phyloP scores from a whole-genome alignment of 2,888 invertebrate genomes.

The Danaus chrysippus region DNA sequence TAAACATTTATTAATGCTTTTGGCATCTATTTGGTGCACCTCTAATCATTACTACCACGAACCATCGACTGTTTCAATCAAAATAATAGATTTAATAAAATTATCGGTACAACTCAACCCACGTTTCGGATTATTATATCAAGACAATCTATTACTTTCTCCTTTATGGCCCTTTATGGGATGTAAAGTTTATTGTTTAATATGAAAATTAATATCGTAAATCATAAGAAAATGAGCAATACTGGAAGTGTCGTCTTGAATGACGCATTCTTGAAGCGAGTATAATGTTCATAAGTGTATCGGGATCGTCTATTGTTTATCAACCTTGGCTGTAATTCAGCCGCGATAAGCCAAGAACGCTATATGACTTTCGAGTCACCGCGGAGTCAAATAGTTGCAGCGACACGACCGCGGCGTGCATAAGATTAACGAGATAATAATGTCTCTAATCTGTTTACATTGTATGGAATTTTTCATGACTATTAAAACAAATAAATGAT shows the following conservation, averaged over 20 bases:
- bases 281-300: conserved; percentile 21
- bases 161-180: too few species aligned
- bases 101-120: too few species aligned
- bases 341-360: conserved; percentile 54
- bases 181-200: too few species aligned
- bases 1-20: conserved; percentile 2
- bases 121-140: too few species aligned
- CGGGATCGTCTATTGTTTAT: conserved; percentile 30
- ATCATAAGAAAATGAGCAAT: too few species aligned
- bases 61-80: too few species aligned
- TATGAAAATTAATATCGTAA: too few species aligned
- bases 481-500: background rate
- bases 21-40: too few species aligned
- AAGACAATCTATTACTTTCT: too few species aligned
- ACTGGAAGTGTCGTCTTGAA: too few species aligned
- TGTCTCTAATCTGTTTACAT: conserved; percentile 38
- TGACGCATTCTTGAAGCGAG: too few species aligned
- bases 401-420: conserved; percentile 45
- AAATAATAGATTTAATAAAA: background rate
- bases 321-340: conserved; percentile 52
- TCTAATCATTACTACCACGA: too few species aligned
- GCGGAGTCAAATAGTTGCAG: conserved; percentile 30
- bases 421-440: conserved; percentile 55
- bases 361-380: conserved; percentile 27
- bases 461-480: background rate